These are phyloP conservation scores for Miniopterus natalensis DNA, from an alignment of 2,113 vertebrate genomes.

Conservation along the genomic window DNA sequence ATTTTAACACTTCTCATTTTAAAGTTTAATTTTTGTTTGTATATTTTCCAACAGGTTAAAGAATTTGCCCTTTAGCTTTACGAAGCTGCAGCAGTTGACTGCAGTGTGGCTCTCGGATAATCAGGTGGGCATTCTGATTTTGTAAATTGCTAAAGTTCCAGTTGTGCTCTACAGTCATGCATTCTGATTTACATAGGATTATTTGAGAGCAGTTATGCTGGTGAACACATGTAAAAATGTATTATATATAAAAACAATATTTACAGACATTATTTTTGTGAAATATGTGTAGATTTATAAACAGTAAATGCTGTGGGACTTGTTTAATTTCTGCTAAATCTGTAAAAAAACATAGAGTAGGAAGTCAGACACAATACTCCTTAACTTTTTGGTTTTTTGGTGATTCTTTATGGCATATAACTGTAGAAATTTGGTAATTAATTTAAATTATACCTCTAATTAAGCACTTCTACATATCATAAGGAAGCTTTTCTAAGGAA, in stretches of 20 bases:
- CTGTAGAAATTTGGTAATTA: slow-evolving; percentile 16
- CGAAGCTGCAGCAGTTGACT: slow-evolving; percentile 96
- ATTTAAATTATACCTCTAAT: slow-evolving; percentile 16
- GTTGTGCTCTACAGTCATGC: background rate
- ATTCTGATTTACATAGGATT: slow-evolving; percentile 26
- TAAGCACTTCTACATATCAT: background rate
- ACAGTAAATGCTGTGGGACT: background rate
- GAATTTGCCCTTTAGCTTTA: slow-evolving; percentile 98
- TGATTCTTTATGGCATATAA: background rate
- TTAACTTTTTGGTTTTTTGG: background rate
- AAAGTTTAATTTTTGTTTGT: slow-evolving; percentile 69
- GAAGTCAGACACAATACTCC: background rate
- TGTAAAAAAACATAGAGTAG: background rate
- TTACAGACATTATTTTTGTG: slow-evolving; percentile 50
- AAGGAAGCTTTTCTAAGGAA: slow-evolving; percentile 29
- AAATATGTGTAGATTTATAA: background rate
- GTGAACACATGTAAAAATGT: background rate
- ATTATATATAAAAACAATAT: slow-evolving; percentile 42
- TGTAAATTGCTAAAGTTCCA: slow-evolving; percentile 22
- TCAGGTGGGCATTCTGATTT: slow-evolving; percentile 90
- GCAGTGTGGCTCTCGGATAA: slow-evolving; percentile 99
- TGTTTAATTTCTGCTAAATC: background rate
- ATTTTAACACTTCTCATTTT: slow-evolving; percentile 65
- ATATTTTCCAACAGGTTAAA: slow-evolving; percentile 91
- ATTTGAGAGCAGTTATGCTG: slow-evolving; percentile 49